phyloP scores from a whole-genome alignment of 2,888 invertebrate species.

The Campopleginae sp. region DNA sequence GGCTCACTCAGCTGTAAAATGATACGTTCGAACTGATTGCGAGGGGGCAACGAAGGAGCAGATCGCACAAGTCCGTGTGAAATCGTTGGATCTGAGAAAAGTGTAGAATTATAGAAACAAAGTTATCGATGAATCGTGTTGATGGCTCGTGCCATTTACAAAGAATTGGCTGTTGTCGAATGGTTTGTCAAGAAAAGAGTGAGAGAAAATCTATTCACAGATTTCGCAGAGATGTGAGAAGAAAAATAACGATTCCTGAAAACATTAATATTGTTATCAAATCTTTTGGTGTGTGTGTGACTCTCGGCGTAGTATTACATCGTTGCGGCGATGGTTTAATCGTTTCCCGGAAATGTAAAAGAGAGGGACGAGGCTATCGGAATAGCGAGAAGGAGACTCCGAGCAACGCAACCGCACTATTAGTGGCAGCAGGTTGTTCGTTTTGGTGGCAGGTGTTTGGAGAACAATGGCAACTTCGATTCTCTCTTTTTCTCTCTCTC shows the following conservation, averaged over 20 bases:
- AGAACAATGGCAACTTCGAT: conserved; percentile 66
- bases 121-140: not conserved
- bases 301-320: conserved; percentile 36
- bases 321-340: conserved; percentile 54
- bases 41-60: not conserved
- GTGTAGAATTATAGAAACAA: not conserved
- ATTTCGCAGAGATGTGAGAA: conserved; percentile 29
- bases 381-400: conserved; percentile 16
- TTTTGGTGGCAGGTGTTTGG: conserved; percentile 68
- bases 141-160: not conserved
- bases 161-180: not conserved
- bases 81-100: conserved; percentile 11
- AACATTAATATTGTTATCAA: conserved; percentile 29
- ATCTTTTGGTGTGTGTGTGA: conserved; percentile 40
- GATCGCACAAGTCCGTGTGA: not conserved
- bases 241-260: not conserved
- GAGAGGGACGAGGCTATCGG: conserved; percentile 33
- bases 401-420: conserved; percentile 37
- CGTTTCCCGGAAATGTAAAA: conserved; percentile 68
- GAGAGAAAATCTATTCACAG: conserved; percentile 33
- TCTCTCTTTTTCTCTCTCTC: conserved; percentile 27
- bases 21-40: conserved; percentile 7
- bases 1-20: not conserved
- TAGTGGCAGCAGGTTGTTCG: conserved; percentile 61
- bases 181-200: not conserved